These are phyloP conservation scores for Notodonta dromedarius DNA, from an alignment of 2,888 invertebrate species.

Conservation along the genomic window DNA sequence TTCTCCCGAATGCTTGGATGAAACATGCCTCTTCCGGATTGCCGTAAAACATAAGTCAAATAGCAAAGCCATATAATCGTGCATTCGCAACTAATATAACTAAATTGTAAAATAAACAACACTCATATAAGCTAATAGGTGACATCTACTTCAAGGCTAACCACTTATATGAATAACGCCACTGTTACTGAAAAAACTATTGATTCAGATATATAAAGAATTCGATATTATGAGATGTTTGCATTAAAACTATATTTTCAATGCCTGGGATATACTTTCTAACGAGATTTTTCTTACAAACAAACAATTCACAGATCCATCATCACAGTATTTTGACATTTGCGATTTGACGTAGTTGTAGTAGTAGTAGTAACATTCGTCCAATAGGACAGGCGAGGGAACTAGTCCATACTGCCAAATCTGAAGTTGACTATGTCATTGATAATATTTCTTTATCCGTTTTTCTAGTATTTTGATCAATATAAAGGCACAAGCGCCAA, in stretches of 20 bases:
- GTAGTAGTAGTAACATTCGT: background rate
- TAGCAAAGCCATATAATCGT: constrained; percentile 83
- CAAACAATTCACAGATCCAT: constrained; percentile 77
- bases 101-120: constrained; percentile 84
- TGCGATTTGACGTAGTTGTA: constrained; percentile 30
- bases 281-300: constrained; percentile 74
- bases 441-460: no score
- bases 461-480: no score
- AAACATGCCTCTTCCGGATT: constrained; percentile 81
- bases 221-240: constrained; percentile 43
- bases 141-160: constrained; percentile 84
- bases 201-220: constrained; percentile 42
- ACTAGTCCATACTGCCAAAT: background rate
- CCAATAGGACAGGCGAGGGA: background rate
- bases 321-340: constrained; percentile 80
- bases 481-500: no score
- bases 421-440: background rate
- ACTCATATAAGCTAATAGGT: constrained; percentile 78
- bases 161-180: constrained; percentile 73
- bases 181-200: constrained; percentile 55
- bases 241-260: constrained; percentile 52
- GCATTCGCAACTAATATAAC: constrained; percentile 75
- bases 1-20: constrained; percentile 80
- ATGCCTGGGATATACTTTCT: constrained; percentile 68
- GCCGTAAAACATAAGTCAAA: constrained; percentile 79